phyloP scores from a whole-genome alignment of 2,888 invertebrate genomes.

The Polydrusus tereticollis region DNA sequence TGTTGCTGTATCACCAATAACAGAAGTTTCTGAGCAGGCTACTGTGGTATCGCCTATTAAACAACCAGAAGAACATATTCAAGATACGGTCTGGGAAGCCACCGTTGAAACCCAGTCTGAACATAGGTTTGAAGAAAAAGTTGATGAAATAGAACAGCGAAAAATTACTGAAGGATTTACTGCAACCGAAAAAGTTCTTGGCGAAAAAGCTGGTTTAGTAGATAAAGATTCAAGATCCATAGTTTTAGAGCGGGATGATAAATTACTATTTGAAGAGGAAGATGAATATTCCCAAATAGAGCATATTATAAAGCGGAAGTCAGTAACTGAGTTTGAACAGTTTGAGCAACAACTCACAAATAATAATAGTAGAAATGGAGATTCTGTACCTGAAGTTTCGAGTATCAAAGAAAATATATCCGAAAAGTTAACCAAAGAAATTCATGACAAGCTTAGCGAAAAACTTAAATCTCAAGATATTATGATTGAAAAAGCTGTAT shows the following conservation, averaged over 20 bases:
- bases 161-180: constrained; percentile 44
- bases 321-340: constrained; percentile 7
- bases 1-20: constrained; percentile 27
- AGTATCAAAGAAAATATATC: constrained; percentile 45
- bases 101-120: constrained; percentile 66
- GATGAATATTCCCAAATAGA: constrained; percentile 46
- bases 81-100: constrained; percentile 70
- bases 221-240: not conserved
- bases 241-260: constrained; percentile 1
- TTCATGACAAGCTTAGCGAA: constrained; percentile 52
- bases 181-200: constrained; percentile 35
- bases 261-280: constrained; percentile 42
- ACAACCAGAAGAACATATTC: constrained; percentile 67
- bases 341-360: constrained; percentile 1
- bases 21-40: constrained; percentile 50
- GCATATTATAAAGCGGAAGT: constrained; percentile 28
- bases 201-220: constrained; percentile 12
- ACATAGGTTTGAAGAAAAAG: constrained; percentile 62
- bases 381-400: not conserved
- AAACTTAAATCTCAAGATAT: constrained; percentile 47
- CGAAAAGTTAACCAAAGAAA: constrained; percentile 51
- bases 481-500: constrained; percentile 42
- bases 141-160: constrained; percentile 50
- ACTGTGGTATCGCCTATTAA: constrained; percentile 59
- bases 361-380: not conserved